Evolutionary conservation across 2,888 invertebrate genomes (phyloP).

Genomic region (Polietes domitor): DNA sequence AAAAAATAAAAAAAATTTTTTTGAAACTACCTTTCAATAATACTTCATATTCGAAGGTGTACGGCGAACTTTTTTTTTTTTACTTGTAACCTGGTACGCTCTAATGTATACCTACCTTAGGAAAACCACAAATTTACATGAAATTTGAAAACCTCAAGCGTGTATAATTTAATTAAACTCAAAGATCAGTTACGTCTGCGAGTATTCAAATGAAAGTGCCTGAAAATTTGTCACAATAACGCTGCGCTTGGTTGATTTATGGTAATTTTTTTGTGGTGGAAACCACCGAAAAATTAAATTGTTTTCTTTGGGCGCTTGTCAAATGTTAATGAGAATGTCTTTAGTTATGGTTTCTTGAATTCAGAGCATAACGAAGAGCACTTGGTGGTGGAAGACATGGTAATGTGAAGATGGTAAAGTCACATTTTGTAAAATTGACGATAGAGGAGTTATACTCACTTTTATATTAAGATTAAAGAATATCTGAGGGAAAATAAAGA

Average conservation of each 20-base stretch:
- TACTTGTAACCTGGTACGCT: too few species aligned
- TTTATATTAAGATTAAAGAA: too few species aligned
- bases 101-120: too few species aligned
- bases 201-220: neutral
- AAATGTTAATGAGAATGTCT: constrained; percentile 27
- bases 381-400: neutral
- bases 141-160: neutral
- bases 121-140: neutral
- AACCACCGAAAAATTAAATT: constrained; percentile 27
- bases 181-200: neutral
- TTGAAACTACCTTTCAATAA: too few species aligned
- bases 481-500: neutral
- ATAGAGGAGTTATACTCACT: too few species aligned
- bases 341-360: constrained; percentile 40
- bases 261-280: constrained; percentile 14
- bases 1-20: too few species aligned
- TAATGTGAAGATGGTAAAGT: neutral
- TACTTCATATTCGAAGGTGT: too few species aligned
- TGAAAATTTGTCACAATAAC: constrained; percentile 14
- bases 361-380: neutral
- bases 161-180: neutral
- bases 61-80: too few species aligned
- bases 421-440: too few species aligned
- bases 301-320: constrained; percentile 14
- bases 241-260: constrained; percentile 30